These are phyloP conservation scores for Augochlora pura DNA, from an alignment of 1,140 invertebrate species.

Conservation along the genomic window DNA sequence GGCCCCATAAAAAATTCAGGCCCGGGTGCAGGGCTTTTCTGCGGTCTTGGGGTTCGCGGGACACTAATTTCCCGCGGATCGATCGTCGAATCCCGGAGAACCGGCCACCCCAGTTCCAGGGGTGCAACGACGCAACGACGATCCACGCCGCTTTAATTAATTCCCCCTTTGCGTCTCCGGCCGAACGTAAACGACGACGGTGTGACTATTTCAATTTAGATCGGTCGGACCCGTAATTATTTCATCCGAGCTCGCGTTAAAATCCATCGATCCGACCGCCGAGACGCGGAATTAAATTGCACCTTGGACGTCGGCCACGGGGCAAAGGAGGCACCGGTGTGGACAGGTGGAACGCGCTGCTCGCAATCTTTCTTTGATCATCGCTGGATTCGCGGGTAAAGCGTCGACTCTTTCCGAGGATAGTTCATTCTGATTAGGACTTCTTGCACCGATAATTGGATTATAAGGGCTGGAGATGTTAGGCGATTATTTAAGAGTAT, in stretches of 20 bases:
- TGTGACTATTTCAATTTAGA: slow-evolving; percentile 43
- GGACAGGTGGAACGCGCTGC: no score
- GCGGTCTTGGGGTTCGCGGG: slow-evolving; percentile 19
- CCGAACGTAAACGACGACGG: slow-evolving; percentile 29
- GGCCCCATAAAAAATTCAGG: slow-evolving; percentile 53
- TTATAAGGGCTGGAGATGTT: no score
- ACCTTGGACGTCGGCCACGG: no score
- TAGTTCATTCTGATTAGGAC: no score
- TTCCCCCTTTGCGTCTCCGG: slow-evolving; percentile 32
- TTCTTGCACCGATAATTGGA: no score
- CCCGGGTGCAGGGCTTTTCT: slow-evolving; percentile 38
- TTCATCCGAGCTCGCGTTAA: slow-evolving; percentile 10
- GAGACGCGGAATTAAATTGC: not conserved
- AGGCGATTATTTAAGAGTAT: no score
- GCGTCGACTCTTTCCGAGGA: no score
- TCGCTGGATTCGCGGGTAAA: no score
- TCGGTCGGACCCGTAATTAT: slow-evolving; percentile 42
- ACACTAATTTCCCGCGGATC: slow-evolving; percentile 22
- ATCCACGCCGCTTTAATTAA: slow-evolving; percentile 36
- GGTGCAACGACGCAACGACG: not conserved
- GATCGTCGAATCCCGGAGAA: slow-evolving; percentile 4
- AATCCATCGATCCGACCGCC: not conserved
- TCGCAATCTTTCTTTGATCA: no score
- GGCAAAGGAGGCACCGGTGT: no score
- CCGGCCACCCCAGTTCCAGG: no score